These are phyloP conservation scores for Diploscapter pachys DNA, from an alignment of 1,140 invertebrate genomes.

Conservation along the genomic window DNA sequence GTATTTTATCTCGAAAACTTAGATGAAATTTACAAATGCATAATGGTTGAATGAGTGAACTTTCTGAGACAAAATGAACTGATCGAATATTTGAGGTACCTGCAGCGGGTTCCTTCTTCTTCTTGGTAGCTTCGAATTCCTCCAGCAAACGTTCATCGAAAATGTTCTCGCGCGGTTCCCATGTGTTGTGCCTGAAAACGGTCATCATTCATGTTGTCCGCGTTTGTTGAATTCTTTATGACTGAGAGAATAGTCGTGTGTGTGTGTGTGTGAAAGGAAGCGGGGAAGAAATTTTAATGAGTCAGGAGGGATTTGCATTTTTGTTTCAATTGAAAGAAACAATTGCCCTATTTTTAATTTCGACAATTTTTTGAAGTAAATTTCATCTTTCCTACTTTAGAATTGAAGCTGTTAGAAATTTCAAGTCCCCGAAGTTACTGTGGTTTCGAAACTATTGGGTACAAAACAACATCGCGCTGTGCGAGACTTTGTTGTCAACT, in stretches of 20 bases:
- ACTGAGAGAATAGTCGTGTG: background rate
- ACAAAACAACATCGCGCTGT: too few species aligned
- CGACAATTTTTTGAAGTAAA: background rate
- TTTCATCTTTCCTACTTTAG: too few species aligned
- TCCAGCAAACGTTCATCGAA: slow-evolving; percentile 6
- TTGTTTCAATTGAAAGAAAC: background rate
- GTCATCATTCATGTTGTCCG: background rate
- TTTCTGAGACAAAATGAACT: too few species aligned
- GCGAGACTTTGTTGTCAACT: too few species aligned
- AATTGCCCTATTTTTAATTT: background rate
- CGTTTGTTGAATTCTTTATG: background rate
- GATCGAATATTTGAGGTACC: background rate
- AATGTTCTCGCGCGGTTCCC: slow-evolving; percentile 27
- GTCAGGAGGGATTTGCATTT: background rate
- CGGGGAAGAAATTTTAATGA: background rate
- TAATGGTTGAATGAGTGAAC: too few species aligned
- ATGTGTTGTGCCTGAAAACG: slow-evolving; percentile 24
- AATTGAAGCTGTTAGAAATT: too few species aligned
- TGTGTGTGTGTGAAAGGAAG: background rate
- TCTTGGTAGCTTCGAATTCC: background rate
- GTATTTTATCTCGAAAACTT: background rate
- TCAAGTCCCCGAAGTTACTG: too few species aligned
- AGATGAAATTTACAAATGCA: background rate
- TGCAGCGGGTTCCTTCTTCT: background rate
- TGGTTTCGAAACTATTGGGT: too few species aligned